These are phyloP conservation scores for Anhinga anhinga DNA, from an alignment of 2,113 vertebrate genomes.

Conservation along the genomic window DNA sequence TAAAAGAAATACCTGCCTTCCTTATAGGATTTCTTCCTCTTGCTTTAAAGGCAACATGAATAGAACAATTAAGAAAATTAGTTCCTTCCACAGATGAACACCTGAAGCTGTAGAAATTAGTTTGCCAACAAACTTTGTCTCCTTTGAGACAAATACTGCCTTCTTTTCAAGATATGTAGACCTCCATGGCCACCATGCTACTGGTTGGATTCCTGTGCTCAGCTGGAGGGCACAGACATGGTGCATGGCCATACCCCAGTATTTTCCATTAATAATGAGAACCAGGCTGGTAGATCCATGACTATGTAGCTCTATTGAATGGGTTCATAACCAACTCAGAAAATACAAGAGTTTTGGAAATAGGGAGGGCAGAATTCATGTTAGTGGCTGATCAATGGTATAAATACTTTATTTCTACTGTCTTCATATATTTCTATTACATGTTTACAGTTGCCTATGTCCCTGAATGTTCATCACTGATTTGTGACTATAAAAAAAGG, in stretches of 20 bases:
- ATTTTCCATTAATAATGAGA: background rate
- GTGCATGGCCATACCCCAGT: background rate
- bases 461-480: background rate
- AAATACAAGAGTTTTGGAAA: background rate
- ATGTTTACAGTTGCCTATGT: background rate
- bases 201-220: background rate
- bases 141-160: background rate
- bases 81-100: background rate
- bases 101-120: background rate
- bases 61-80: background rate
- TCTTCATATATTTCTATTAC: background rate
- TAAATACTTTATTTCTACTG: background rate
- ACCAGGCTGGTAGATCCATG: background rate
- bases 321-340: background rate
- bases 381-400: background rate
- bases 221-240: background rate
- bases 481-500: background rate
- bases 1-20: background rate
- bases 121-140: background rate
- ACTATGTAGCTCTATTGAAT: fast-evolving
- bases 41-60: background rate
- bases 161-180: background rate
- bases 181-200: background rate
- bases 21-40: background rate
- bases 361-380: background rate